Percentiles rank a stretch among this genome's conserved stretches.
These are phyloP conservation scores for Branchellion lobata DNA, from an alignment of 2,888 invertebrate genomes.

Conservation along the genomic window DNA sequence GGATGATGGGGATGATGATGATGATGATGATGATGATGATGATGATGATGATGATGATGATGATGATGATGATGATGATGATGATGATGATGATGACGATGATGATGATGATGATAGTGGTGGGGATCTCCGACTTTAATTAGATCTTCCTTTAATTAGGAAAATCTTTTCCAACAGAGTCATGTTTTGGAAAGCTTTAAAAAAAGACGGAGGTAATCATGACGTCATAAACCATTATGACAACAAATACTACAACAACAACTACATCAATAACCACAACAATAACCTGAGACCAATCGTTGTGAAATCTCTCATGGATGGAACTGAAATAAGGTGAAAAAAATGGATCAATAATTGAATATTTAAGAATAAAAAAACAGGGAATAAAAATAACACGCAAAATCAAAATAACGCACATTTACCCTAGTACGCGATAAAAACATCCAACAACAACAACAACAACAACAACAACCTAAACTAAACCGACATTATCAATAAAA, in stretches of 20 bases:
- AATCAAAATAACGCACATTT: too few relatives aligned
- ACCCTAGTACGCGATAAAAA: too few relatives aligned
- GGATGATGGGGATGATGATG: not conserved
- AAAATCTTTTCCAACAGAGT: not conserved
- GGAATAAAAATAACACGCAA: too few relatives aligned
- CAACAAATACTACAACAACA: too few relatives aligned
- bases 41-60: too few relatives aligned
- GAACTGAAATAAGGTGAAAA: not conserved
- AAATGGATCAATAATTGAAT: not conserved
- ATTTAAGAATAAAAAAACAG: not conserved
- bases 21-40: too few relatives aligned
- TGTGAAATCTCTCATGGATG: not conserved
- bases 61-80: conserved; percentile 30
- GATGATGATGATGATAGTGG: not conserved
- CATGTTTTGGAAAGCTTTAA: conserved; percentile 6
- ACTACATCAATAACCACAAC: not conserved
- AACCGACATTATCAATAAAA: too few relatives aligned
- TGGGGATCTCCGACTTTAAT: not conserved
- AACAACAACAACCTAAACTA: too few relatives aligned
- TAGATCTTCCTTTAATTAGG: not conserved
- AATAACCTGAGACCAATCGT: not conserved
- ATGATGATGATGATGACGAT: not conserved
- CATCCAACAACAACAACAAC: too few relatives aligned
- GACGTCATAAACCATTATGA: not conserved
- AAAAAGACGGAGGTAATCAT: not conserved